These are phyloP conservation scores for Litoditis marina DNA, from an alignment of 2,888 invertebrate species.

Conservation along the genomic window DNA sequence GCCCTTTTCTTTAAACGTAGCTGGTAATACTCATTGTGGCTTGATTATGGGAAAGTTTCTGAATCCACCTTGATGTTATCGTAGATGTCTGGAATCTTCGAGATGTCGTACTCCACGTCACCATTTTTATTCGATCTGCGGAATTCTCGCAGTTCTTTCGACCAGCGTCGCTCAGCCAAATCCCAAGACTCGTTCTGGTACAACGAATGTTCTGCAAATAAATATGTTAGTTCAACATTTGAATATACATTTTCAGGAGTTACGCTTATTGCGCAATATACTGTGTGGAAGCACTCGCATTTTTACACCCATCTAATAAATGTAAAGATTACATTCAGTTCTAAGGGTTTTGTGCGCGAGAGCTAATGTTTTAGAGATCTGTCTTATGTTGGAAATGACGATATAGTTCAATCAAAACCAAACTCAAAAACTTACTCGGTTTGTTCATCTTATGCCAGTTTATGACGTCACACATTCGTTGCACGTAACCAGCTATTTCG, in stretches of 20 bases:
- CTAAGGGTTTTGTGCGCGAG: too few species aligned
- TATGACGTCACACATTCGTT: conserved; percentile 68
- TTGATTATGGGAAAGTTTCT: not conserved
- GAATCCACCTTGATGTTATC: conserved; percentile 95
- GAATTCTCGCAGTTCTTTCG: conserved; percentile 75
- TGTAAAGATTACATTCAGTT: too few species aligned
- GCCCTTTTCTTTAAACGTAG: too few species aligned
- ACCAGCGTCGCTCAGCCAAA: conserved; percentile 79
- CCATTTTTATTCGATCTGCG: conserved; percentile 70
- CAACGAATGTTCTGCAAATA: conserved; percentile 64
- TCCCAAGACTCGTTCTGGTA: conserved; percentile 99
- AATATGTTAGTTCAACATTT: too few species aligned
- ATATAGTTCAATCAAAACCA: too few species aligned
- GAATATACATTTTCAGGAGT: too few species aligned
- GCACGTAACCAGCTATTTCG: conserved; percentile 69
- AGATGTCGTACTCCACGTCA: conserved; percentile 81
- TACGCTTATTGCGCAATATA: too few species aligned
- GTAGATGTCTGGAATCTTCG: conserved; percentile 97
- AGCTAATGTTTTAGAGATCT: too few species aligned
- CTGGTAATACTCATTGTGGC: not conserved
- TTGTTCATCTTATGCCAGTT: conserved; percentile 49
- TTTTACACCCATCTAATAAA: too few species aligned
- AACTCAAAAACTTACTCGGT: conserved; percentile 13
- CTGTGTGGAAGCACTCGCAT: too few species aligned
- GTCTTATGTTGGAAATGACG: too few species aligned